Conservation (phyloP, 2,888 invertebrate genomes). For the Drosophila ustulata region DNA sequence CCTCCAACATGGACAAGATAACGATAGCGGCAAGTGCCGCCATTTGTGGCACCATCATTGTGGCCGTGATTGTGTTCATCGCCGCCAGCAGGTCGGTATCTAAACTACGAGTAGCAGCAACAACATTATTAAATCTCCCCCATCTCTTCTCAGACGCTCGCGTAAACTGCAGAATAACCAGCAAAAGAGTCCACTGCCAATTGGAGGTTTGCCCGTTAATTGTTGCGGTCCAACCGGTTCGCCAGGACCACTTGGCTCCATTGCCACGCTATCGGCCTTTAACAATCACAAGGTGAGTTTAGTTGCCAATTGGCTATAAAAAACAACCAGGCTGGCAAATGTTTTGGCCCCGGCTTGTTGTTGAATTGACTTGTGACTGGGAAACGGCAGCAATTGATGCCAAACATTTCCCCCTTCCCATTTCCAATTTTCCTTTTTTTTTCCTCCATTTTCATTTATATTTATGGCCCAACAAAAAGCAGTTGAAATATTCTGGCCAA, state of each 20-base stretch:
- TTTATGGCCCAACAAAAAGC: conserved; percentile 65
- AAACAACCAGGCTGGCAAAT: conserved; percentile 6
- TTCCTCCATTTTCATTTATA: conserved; percentile 33
- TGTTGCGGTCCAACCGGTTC: conserved; percentile 93
- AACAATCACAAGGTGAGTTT: conserved; percentile 91
- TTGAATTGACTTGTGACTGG: conserved; percentile 48
- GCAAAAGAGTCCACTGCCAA: conserved; percentile 88
- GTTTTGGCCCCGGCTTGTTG: conserved; percentile 32
- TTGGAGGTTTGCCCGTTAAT: conserved; percentile 91
- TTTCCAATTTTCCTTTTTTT: not conserved
- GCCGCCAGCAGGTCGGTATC: conserved; percentile 89
- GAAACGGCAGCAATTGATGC: conserved; percentile 68
- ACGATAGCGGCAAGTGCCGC: conserved; percentile 97
- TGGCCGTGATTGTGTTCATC: conserved; percentile 95
- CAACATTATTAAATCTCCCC: conserved; percentile 22
- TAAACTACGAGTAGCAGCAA: conserved; percentile 13
- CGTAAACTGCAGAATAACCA: conserved; percentile 91
- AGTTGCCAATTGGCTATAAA: conserved; percentile 62
- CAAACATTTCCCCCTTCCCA: conserved; percentile 25
- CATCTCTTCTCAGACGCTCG: conserved; percentile 86
- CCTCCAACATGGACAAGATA: conserved; percentile 97
- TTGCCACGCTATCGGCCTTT: conserved; percentile 93
- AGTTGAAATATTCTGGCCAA: conserved; percentile 31
- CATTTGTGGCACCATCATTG: conserved; percentile 95
- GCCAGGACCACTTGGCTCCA: conserved; percentile 92